These are phyloP conservation scores for Ptychochromis oligacanthus DNA, from an alignment of 2,113 vertebrate genomes.

Conservation along the genomic window DNA sequence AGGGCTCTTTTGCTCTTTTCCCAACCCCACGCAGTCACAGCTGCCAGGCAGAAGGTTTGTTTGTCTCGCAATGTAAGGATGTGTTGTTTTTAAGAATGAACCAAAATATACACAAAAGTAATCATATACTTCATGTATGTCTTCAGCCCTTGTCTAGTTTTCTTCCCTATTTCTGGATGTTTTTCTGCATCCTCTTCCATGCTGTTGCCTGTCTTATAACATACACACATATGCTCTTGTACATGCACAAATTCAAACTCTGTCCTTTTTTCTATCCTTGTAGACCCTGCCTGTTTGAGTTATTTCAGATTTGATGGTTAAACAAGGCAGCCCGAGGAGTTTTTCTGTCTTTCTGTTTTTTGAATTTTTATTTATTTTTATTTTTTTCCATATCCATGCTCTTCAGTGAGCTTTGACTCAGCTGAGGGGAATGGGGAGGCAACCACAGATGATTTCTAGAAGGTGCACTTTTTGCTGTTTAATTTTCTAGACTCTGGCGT, in stretches of 20 bases:
- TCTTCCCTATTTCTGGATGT: conserved; percentile 20
- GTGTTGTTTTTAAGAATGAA: no score
- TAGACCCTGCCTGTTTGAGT: conserved; percentile 65
- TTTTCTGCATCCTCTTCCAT: background rate
- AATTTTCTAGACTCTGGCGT: background rate
- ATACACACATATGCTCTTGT: background rate
- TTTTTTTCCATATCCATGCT: conserved; percentile 56
- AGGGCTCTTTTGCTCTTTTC: background rate
- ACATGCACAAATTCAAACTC: conserved; percentile 40
- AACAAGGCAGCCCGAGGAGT: conserved; percentile 61
- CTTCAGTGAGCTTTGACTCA: conserved; percentile 60
- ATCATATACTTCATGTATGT: background rate
- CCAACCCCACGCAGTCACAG: background rate
- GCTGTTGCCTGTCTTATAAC: background rate
- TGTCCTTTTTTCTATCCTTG: conserved; percentile 26
- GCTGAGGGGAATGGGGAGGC: conserved; percentile 23
- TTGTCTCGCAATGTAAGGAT: background rate
- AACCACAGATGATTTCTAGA: conserved; percentile 9
- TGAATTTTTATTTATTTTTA: no score
- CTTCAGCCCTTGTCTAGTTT: background rate
- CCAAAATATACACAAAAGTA: background rate
- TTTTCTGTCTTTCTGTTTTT: conserved; percentile 26
- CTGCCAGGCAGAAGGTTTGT: background rate
- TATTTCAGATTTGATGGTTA: conserved; percentile 70
- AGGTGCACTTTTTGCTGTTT: conserved; percentile 36